Evolutionary conservation across 2,113 vertebrate species (phyloP).

Genomic region (Nematolebias whitei): DNA sequence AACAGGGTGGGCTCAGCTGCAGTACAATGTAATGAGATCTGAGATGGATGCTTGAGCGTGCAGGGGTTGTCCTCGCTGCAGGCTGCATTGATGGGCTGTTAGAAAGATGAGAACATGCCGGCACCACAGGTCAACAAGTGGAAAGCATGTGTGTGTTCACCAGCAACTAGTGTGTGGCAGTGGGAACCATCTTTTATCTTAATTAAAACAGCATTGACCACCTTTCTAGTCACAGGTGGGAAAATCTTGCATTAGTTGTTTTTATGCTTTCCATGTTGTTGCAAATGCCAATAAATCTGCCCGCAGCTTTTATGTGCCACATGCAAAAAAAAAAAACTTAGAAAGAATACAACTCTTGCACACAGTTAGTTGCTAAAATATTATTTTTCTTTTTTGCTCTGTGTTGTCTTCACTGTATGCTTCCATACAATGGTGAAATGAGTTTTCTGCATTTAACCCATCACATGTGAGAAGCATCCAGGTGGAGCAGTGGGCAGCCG

Average conservation of each 20-base stretch:
- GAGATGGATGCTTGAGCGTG: conserved; percentile 52
- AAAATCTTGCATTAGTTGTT: conserved; percentile 29
- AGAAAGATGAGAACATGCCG: conserved; percentile 66
- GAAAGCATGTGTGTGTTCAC: conserved; percentile 30
- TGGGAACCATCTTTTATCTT: conserved; percentile 24
- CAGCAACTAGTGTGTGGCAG: conserved; percentile 26
- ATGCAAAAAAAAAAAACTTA: conserved; percentile 14
- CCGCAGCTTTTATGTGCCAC: conserved; percentile 24
- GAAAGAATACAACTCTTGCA: conserved; percentile 11
- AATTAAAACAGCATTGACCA: conserved; percentile 49
- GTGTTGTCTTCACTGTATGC: too few species aligned
- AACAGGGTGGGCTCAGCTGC: conserved; percentile 50
- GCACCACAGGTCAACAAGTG: conserved; percentile 51
- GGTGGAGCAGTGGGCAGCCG: too few species aligned
- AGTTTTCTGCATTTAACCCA: too few species aligned
- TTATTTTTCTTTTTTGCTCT: too few species aligned
- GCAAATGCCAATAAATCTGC: conserved; percentile 47
- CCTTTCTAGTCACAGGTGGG: conserved; percentile 48
- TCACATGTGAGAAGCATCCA: too few species aligned
- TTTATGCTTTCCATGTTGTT: conserved; percentile 18
- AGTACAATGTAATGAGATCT: conserved; percentile 66
- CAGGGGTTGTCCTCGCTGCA: conserved; percentile 55
- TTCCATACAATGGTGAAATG: too few species aligned
- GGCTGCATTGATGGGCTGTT: conserved; percentile 56
- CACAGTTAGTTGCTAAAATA: too few species aligned